phyloP scores from a whole-genome alignment of 92 coral and sea anemone genomes.

The Meandrina meandrites region DNA sequence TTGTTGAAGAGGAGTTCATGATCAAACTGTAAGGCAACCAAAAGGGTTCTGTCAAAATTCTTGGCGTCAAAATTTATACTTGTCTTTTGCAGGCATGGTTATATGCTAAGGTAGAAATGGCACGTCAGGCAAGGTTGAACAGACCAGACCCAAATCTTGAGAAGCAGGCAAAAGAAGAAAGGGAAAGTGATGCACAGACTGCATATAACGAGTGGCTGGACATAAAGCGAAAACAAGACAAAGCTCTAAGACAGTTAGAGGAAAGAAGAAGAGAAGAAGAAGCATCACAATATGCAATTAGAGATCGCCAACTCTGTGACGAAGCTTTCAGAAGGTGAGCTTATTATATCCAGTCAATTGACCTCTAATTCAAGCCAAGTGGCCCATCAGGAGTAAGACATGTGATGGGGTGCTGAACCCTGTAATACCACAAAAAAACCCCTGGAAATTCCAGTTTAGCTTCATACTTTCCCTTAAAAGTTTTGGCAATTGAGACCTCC shows the following conservation, averaged over 20 bases:
- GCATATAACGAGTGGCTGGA: constrained; percentile 86
- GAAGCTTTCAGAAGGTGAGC: constrained; percentile 92
- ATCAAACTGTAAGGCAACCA: too few relatives aligned
- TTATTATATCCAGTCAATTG: not conserved
- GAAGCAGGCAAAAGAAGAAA: constrained; percentile 34
- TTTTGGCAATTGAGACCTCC: too few relatives aligned
- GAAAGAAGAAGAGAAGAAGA: constrained; percentile 78
- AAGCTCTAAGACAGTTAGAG: constrained; percentile 66
- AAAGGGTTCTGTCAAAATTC: too few relatives aligned
- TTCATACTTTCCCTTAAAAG: too few relatives aligned
- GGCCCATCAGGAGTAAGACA: not conserved
- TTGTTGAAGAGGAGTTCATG: too few relatives aligned
- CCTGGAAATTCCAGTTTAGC: too few relatives aligned
- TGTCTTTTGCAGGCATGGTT: constrained; percentile 79
- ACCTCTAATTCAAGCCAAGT: not conserved
- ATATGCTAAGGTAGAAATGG: constrained; percentile 76
- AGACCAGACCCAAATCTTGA: constrained; percentile 60
- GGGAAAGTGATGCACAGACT: constrained; percentile 57
- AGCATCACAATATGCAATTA: constrained; percentile 81
- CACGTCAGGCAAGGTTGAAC: constrained; percentile 60
- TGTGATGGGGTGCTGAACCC: too few relatives aligned
- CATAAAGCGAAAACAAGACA: constrained; percentile 68
- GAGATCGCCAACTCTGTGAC: constrained; percentile 91
- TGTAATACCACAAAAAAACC: too few relatives aligned
- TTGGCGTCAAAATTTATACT: too few relatives aligned